These are phyloP conservation scores for Polypedilum pembai DNA, from an alignment of 1,140 invertebrate genomes.

Conservation along the genomic window DNA sequence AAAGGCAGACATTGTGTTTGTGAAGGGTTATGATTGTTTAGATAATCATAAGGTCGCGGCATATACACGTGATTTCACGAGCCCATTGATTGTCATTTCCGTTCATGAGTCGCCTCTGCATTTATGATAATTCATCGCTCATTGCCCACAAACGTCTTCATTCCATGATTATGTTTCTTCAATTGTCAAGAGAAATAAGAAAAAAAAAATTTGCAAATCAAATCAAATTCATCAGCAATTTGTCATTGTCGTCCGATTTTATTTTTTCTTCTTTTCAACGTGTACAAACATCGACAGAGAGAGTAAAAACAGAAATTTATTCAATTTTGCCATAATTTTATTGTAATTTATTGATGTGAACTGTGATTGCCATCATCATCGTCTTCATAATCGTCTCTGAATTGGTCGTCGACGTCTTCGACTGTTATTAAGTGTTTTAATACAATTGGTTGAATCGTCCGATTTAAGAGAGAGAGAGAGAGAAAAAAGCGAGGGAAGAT, in stretches of 20 bases:
- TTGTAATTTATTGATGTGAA: slow-evolving; percentile 14
- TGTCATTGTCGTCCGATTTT: slow-evolving; percentile 25
- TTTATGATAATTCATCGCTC: background rate
- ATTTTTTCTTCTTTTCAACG: background rate
- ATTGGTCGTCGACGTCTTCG: no score
- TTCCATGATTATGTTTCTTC: background rate
- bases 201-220: slow-evolving; percentile 26
- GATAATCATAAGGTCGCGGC: background rate
- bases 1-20: background rate
- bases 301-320: background rate
- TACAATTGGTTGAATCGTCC: no score
- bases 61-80: background rate
- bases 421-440: no score
- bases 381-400: background rate
- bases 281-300: background rate
- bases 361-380: slow-evolving; percentile 16
- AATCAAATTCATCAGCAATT: slow-evolving; percentile 28
- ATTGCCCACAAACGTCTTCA: slow-evolving; percentile 2
- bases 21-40: background rate
- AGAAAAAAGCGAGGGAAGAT: no score
- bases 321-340: slow-evolving; percentile 7
- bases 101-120: background rate
- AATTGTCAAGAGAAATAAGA: background rate
- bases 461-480: no score
- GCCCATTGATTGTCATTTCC: slow-evolving; percentile 9